Conservation (phyloP, 2,888 invertebrate genomes). For the Drosophila pegasa region DNA sequence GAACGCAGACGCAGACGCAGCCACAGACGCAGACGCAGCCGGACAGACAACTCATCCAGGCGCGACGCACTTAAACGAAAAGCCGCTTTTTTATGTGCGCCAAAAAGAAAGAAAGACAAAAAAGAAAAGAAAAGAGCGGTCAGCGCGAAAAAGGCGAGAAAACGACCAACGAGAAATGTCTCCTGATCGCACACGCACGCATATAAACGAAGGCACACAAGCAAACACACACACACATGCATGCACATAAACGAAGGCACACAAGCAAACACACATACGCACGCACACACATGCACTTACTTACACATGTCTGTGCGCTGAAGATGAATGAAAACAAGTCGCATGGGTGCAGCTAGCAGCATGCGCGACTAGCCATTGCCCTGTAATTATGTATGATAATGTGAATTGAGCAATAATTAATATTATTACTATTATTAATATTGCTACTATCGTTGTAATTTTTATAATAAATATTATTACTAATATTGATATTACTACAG, state of each 20-base stretch:
- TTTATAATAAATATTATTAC: too few species aligned
- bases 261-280: background rate
- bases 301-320: conserved; percentile 25
- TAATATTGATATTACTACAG: too few species aligned
- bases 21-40: background rate
- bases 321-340: conserved; percentile 55
- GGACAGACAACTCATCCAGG: conserved; percentile 47
- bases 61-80: conserved; percentile 72
- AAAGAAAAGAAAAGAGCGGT: conserved; percentile 54
- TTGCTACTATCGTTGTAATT: too few species aligned
- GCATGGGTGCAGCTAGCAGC: background rate
- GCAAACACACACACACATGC: background rate
- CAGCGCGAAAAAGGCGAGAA: conserved; percentile 60
- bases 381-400: background rate
- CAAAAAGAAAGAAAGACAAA: conserved; percentile 46
- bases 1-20: conserved; percentile 16
- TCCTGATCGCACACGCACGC: conserved; percentile 45
- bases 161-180: conserved; percentile 63
- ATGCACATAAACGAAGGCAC: background rate
- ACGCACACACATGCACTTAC: background rate
- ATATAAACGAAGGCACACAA: background rate
- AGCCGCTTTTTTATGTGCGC: conserved; percentile 69
- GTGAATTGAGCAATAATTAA: background rate
- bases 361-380: conserved; percentile 2
- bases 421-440: background rate